Percentiles rank a stretch among this genome's conserved stretches.
Conservation (phyloP, 2,888 invertebrate genomes). For the Stratiomys singularior region DNA sequence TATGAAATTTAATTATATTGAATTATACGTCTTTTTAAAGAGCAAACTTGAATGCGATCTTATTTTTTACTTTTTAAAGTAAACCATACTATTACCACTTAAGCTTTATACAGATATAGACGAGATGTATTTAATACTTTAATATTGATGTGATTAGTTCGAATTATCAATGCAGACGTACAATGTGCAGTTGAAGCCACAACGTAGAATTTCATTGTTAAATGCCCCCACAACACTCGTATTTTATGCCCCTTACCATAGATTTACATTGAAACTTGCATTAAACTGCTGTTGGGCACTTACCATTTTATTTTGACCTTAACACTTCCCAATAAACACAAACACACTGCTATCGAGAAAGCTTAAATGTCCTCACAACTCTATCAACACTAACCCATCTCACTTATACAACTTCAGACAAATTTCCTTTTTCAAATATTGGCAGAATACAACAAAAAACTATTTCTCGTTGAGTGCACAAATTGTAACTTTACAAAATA, state of each 20-base stretch:
- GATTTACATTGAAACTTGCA: not conserved
- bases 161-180: conserved; percentile 6
- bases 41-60: conserved; percentile 14
- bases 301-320: not conserved
- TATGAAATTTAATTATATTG: conserved; percentile 33
- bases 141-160: conserved; percentile 28
- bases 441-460: conserved; percentile 5
- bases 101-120: conserved; percentile 28
- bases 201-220: not conserved
- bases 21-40: not conserved
- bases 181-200: not conserved
- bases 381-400: not conserved
- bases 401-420: not conserved
- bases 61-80: conserved; percentile 35
- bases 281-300: not conserved
- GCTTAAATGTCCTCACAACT: too few species aligned
- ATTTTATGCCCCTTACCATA: not conserved
- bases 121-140: conserved; percentile 25
- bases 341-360: too few species aligned
- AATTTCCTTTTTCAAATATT: not conserved
- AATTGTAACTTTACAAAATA: conserved; percentile 10
- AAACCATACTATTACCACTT: conserved; percentile 40
- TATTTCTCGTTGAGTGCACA: conserved; percentile 29
- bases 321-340: not conserved
- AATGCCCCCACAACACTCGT: not conserved